Base-by-base conservation (phyloP, 2,113 vertebrate genomes). In the Bufo bufo region DNA sequence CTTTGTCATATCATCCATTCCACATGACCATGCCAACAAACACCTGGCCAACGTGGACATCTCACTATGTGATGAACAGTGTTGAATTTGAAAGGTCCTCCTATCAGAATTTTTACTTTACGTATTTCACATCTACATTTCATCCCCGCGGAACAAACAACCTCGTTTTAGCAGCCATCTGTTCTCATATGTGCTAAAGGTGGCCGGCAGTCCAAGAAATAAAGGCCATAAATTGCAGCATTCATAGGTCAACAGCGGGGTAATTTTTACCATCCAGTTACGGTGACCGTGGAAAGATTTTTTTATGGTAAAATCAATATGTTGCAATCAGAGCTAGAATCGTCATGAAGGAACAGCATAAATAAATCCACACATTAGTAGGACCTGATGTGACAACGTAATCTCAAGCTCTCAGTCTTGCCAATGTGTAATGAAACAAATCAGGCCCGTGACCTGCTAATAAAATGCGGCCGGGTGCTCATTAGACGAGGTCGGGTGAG, bases 221-320 rank as follows among this genome's bases (percentile, higher is more conserved):
- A 3, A 50, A 49, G 72, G 49, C 72, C 49, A 75, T 75, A 75
- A 75, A 75, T 75, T 50, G 72, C 47, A 75, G 1, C 72, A 50
- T 49, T 75, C 47, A 75, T 52, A 58, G 77, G 52, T 58, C 54
- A 80, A 56, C n/a, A 80, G 77, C 10, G 2, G 77, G 54, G 23
- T 80, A 56, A 80, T 80, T 80, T 78, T 23, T 80, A 56, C n/a
- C 54, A 56, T 33, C 54, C n/a, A 56, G 54, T 58, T 75, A 75
- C 45, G 72, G 17, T 20, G 45, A 80, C 6, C 3, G 52, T 43
- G 10, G 23, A 56, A 80, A 56, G 52, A 56, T 23, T 58, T 59
- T 83, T 69, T 19, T 83, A 83, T 83, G 47, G 47, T 50, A 69
- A 83, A 83, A 83, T 83, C 81, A 83, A 83, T 83, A 66, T 23